Base-by-base conservation (phyloP, 2,888 invertebrate genomes). In the Mythimna albipuncta region DNA sequence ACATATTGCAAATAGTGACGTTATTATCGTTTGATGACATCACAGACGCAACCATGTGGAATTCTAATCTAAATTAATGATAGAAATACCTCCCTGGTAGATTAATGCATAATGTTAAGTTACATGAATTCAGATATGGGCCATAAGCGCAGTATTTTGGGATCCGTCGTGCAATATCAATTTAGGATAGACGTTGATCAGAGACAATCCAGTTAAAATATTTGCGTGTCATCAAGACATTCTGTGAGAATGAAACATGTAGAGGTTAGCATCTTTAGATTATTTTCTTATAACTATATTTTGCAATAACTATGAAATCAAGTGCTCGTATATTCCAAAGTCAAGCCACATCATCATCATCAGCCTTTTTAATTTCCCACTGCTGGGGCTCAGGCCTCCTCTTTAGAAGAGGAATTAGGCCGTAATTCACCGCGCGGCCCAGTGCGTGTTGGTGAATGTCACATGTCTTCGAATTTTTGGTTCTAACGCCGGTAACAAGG, bases 11-110 rank as follows among this genome's bases (percentile, higher is more conserved):
- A 76, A 72, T 63, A 72, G 69, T 85, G 85, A 86, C 76, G 78
- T 80, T 83, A 82, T 79, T 86, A 89, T 89, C 89, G 87, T 87
- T 88, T 89, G 88, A 90, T 87, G 89, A 88, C 88, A 85, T 83
- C 78, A 76, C 66, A 68, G 68, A 70, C 57, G 67, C 70, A 89
- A 89, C 86, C 85, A 77, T 91, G 90, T 91, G 92, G 91, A 93
- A 92, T 93, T 90, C 90, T 88, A 90, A 90, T 93, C 89, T 89
- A 91, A 91, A 94, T 93, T 93, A 93, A 94, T 93, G 89, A 88
- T 85, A 88, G 86, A 88, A 90, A 92, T 90, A 89, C 89, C 91
- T 90, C 85, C 83, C 84, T 83, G 87, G 87, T 87, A 90, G 92
- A 93, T 92, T 93, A 92, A 89, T 86, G 88, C 84, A 88, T 91